Evolutionary conservation across 2,113 vertebrate species (phyloP).

Genomic region (Charadrius vociferus): DNA sequence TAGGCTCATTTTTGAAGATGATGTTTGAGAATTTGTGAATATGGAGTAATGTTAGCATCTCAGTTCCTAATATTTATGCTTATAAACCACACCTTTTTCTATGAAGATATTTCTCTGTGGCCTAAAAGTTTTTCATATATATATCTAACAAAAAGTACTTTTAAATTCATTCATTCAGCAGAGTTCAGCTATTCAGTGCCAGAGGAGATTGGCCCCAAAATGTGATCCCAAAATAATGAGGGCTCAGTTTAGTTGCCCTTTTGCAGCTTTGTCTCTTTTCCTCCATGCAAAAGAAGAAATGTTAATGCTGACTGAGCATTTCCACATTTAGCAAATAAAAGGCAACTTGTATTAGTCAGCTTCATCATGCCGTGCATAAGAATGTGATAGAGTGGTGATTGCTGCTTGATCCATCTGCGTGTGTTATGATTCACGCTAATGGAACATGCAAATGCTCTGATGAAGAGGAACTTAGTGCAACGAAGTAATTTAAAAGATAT

Average conservation of each 20-base stretch:
- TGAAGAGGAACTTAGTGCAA: background rate
- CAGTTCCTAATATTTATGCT: background rate
- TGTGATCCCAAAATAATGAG: constrained; percentile 27
- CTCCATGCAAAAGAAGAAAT: background rate
- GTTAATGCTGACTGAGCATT: constrained; percentile 1
- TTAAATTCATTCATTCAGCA: background rate
- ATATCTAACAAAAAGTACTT: background rate
- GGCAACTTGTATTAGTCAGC: background rate
- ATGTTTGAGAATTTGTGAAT: background rate
- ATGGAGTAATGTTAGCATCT: background rate
- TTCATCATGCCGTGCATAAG: background rate
- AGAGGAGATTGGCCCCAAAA: background rate
- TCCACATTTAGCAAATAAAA: constrained; percentile 1
- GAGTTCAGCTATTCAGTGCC: background rate
- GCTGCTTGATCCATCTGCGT: background rate
- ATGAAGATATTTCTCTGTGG: background rate
- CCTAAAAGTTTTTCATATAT: background rate
- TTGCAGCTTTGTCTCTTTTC: background rate
- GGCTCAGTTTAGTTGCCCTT: background rate
- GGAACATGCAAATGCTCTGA: background rate
- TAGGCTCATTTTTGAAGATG: background rate
- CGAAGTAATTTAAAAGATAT: background rate
- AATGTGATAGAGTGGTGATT: background rate
- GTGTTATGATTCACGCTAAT: background rate
- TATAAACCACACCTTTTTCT: background rate